Evolutionary conservation across 2,113 vertebrate species (phyloP).

Genomic region (Nannospalax galili): DNA sequence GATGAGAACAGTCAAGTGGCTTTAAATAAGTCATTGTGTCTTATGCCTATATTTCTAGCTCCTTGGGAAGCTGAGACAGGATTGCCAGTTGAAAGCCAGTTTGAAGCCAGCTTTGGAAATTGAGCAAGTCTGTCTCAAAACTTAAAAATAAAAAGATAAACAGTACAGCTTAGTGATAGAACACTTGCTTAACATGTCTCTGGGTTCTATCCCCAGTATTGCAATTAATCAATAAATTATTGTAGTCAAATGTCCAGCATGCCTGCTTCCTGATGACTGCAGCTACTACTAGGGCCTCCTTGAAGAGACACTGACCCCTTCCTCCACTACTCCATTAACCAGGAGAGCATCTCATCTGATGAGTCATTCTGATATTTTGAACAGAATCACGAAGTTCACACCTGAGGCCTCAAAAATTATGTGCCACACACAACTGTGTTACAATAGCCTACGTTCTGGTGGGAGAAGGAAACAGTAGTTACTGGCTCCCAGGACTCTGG

Average conservation of each 20-base stretch:
- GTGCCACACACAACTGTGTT: neutral
- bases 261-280: neutral
- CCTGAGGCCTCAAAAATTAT: neutral
- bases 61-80: neutral
- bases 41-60: neutral
- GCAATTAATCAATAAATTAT: neutral
- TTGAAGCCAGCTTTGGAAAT: neutral
- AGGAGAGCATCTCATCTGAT: neutral
- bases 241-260: neutral
- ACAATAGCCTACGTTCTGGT: neutral
- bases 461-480: neutral
- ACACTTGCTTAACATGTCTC: neutral
- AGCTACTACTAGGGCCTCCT: neutral
- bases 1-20: neutral
- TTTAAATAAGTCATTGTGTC: constrained; percentile 28
- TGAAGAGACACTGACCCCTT: neutral
- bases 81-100: neutral
- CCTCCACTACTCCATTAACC: neutral
- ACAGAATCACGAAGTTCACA: neutral
- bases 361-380: neutral
- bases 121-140: neutral
- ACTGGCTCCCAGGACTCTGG: neutral
- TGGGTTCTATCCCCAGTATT: neutral
- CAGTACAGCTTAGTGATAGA: neutral
- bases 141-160: no score